A percentile compares a stretch with the other conserved stretches of the same genome.
Evolutionary conservation across 2,113 vertebrate genomes (phyloP).

Genomic region (Scomber scombrus): DNA sequence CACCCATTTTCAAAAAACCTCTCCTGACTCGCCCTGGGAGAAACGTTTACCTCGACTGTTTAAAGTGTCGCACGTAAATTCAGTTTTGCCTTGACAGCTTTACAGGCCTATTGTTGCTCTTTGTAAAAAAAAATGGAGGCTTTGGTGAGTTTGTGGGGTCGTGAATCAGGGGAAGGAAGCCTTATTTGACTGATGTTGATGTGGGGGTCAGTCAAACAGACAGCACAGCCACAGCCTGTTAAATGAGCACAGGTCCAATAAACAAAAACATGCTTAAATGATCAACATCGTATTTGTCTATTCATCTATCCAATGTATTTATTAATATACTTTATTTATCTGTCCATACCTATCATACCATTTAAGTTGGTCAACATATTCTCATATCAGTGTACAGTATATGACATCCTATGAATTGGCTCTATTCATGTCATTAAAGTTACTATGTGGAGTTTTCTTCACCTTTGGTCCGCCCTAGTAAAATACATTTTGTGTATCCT

Average conservation of each 20-base stretch:
- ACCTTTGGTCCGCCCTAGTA: too few relatives aligned
- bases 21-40: constrained; percentile 44
- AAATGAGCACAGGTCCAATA: constrained; percentile 46
- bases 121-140: constrained; percentile 59
- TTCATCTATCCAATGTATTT: background rate
- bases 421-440: too few relatives aligned
- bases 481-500: too few relatives aligned
- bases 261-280: constrained; percentile 31
- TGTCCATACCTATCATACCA: background rate
- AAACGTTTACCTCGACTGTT: constrained; percentile 47
- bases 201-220: constrained; percentile 47
- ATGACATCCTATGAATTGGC: too few relatives aligned
- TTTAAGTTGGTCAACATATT: background rate
- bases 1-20: constrained; percentile 29
- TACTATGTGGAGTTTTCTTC: too few relatives aligned
- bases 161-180: constrained; percentile 75
- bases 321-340: background rate
- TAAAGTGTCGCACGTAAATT: constrained; percentile 76
- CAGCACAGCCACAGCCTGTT: constrained; percentile 28
- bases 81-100: constrained; percentile 71
- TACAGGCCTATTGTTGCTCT: constrained; percentile 80
- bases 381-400: background rate
- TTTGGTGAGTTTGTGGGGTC: constrained; percentile 67
- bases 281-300: background rate
- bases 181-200: constrained; percentile 63